A percentile compares a stretch with the other conserved stretches of the same genome.
Evolutionary conservation across 2,113 vertebrate species (phyloP).

Genomic region (Myodes glareolus): DNA sequence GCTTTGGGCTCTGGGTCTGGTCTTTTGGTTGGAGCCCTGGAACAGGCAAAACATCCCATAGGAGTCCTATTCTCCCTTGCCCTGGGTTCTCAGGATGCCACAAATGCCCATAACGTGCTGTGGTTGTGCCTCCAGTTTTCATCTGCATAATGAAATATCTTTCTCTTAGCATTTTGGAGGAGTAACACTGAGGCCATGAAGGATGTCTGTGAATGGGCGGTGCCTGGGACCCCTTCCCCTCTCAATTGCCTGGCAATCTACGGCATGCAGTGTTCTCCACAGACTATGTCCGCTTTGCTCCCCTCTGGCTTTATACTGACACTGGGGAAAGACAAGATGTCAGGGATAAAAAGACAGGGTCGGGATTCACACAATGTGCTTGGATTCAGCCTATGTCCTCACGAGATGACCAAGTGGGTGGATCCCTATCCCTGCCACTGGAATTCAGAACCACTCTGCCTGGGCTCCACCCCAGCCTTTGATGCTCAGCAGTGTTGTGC

Average conservation of each 20-base stretch:
- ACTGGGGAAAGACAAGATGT: not conserved
- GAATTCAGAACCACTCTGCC: not conserved
- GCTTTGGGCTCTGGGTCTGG: not conserved
- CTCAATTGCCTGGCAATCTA: not conserved
- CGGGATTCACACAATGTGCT: not conserved
- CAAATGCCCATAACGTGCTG: too few relatives aligned
- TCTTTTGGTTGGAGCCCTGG: not conserved
- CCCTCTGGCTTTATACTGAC: not conserved
- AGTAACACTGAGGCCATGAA: not conserved
- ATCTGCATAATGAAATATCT: not conserved
- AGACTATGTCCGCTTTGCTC: not conserved
- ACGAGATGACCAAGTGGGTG: not conserved
- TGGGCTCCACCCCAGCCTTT: not conserved
- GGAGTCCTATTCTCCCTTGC: not conserved
- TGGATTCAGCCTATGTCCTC: not conserved
- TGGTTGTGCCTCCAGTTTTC: not conserved
- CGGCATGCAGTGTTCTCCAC: not conserved
- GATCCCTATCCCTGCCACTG: not conserved
- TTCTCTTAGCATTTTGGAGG: not conserved
- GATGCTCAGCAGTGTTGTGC: accelerated
- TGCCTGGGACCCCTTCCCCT: not conserved
- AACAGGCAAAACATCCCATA: too few relatives aligned
- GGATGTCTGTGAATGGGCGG: not conserved
- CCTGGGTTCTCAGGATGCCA: not conserved
- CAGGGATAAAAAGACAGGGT: not conserved